Base-by-base conservation (phyloP, 2,888 invertebrate genomes). In the Chrysodeixis includens region DNA sequence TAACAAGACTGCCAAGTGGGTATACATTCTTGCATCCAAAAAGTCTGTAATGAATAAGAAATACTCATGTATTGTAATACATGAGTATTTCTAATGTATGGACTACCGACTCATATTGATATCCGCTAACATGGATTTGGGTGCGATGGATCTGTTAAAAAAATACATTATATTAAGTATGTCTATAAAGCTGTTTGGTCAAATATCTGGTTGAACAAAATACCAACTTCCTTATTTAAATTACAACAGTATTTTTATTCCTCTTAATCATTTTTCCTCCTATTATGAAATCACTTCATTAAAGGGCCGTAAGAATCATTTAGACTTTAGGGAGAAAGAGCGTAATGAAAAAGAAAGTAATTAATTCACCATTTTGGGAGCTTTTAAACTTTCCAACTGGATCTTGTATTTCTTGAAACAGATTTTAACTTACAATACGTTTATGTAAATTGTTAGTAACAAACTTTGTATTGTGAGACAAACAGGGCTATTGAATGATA, bases 281-380 rank as follows among this genome's bases (percentile, higher is more conserved):
- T 55, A 14, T 35, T 57, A 26, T 46, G 32, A 62, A 71, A 72
- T 76, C 54, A 64, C 57, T 76, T 65, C 76, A 76, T 71, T 71
- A 76, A 52, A 22, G n/a, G 16, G n/a, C 35, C 51, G 18, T 56
- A 49, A 52, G 51, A 57, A 69, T 62, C n/a, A 62, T 64, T 71
- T 49, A 40, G 22, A 67, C 30, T 69, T 62, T 18, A 9, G 30
- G 56, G 67, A 61, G 53, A 56, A 62, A 71, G 54, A 56, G n/a
- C 53, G 60, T 26, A 62, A 40, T 14, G 22, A 63, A 52, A 69
- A 67, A 66, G 58, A 67, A 74, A 69, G 49, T 64, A 78, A 79
- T 74, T 72, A 76, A 75, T 76, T 72, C 66, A 20, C 69, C 64
- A 72, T 76, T 62, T 65, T 54, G 55, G 57, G 66, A 62, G 49